These are phyloP conservation scores for Labia minor DNA, from an alignment of 2,888 invertebrate genomes.

Conservation along the genomic window DNA sequence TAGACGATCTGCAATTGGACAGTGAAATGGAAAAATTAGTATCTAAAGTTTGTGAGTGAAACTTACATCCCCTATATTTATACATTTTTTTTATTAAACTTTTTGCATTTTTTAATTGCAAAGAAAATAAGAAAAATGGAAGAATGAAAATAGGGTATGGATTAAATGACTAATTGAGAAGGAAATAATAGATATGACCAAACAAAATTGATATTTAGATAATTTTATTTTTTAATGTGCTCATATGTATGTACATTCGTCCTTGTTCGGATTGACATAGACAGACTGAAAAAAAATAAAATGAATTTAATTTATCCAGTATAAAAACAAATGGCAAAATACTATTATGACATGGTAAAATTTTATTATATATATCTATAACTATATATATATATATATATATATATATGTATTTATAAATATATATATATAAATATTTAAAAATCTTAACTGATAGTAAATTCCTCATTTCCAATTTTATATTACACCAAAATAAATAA, in stretches of 20 bases:
- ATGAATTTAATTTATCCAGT: no score
- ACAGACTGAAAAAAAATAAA: background rate
- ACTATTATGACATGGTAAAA: background rate
- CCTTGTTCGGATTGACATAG: background rate
- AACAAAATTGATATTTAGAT: background rate
- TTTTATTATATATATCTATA: background rate
- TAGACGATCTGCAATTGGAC: slow-evolving; percentile 48
- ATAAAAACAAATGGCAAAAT: no score
- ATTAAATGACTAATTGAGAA: background rate
- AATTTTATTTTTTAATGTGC: background rate
- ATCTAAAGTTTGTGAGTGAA: slow-evolving; percentile 52
- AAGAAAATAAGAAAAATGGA: background rate
- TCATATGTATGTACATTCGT: background rate
- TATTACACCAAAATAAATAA: background rate
- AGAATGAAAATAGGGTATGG: background rate
- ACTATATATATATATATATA: background rate
- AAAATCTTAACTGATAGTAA: background rate
- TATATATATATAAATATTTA: background rate
- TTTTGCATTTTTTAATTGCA: background rate
- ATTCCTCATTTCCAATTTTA: background rate
- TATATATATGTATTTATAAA: background rate
- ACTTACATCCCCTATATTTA: slow-evolving; percentile 23
- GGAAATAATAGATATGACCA: background rate
- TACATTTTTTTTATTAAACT: background rate
- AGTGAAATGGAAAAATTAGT: slow-evolving; percentile 70